Conservation (phyloP, 2,888 invertebrate species). For the Metopia argyrocephala region DNA sequence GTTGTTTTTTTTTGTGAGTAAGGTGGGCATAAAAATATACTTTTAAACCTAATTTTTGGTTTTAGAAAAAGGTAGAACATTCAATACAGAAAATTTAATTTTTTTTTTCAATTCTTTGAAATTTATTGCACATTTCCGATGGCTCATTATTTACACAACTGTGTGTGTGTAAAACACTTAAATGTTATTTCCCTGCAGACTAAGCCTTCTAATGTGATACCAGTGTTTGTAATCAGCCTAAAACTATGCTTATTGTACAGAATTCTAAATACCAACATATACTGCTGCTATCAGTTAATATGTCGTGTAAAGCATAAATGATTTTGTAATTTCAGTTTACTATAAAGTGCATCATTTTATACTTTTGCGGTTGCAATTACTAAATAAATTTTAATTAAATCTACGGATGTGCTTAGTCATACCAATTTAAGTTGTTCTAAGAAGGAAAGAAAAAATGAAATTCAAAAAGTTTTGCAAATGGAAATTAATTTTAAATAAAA, state of each 20-base stretch:
- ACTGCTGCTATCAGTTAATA: background rate
- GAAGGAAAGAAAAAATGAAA: background rate
- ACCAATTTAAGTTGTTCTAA: background rate
- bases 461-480: too few species aligned
- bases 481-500: too few species aligned
- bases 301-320: too few species aligned
- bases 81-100: background rate
- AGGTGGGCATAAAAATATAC: too few species aligned
- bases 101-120: background rate
- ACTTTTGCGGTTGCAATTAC: background rate
- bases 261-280: background rate
- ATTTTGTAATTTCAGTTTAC: too few species aligned
- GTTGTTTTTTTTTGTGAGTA: too few species aligned
- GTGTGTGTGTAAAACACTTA: background rate
- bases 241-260: background rate
- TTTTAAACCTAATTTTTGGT: background rate
- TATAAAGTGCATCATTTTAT: background rate
- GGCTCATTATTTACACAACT: background rate
- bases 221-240: background rate
- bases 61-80: background rate
- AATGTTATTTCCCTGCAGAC: background rate
- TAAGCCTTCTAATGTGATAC: background rate
- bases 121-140: background rate
- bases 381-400: background rate
- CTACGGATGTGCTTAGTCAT: background rate